A percentile compares a stretch with the other conserved stretches of the same genome.
Evolutionary conservation across 2,113 vertebrate species (phyloP).

Genomic region (Petrocephalus microphthalmus): DNA sequence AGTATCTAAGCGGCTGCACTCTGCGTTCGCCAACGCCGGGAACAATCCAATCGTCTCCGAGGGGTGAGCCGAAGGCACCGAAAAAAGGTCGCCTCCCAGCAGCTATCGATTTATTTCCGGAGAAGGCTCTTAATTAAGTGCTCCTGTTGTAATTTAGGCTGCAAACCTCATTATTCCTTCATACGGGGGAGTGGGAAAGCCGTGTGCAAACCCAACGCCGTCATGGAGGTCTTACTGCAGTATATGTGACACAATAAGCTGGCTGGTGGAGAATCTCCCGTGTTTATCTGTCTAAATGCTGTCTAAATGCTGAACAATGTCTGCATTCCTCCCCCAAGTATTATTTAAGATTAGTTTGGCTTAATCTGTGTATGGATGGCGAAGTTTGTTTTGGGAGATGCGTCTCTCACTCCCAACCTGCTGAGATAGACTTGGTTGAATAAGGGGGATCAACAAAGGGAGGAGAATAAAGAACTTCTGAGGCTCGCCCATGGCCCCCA

Average conservation of each 20-base stretch:
- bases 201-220: background rate
- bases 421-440: background rate
- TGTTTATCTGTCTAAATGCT: no score
- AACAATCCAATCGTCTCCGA: background rate
- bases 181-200: background rate
- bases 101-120: conserved; percentile 24
- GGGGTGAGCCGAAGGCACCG: background rate
- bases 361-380: background rate
- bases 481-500: background rate
- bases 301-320: background rate
- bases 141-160: conserved; percentile 22
- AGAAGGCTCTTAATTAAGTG: conserved; percentile 25
- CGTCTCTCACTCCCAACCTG: background rate
- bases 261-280: background rate
- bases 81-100: background rate
- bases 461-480: background rate
- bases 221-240: background rate
- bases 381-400: background rate
- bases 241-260: background rate
- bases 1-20: background rate
- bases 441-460: background rate
- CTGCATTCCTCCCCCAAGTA: background rate
- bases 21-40: background rate
- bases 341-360: background rate
- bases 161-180: conserved; percentile 16